Base-by-base conservation (phyloP, 2,888 invertebrate species). In the Melanchra persicariae region DNA sequence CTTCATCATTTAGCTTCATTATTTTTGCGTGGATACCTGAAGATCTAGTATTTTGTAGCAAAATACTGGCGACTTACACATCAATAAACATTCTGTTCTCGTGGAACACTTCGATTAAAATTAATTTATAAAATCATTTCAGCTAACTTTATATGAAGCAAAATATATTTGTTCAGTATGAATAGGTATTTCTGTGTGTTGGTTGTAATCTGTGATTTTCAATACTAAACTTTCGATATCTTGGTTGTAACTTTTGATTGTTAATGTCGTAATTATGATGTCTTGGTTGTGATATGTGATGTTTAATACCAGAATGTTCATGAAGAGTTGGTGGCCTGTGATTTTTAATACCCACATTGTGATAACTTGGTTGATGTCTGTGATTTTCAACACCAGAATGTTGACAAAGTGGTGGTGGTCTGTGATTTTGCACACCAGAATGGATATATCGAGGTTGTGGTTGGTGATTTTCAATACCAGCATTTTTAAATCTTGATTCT, bases 261-360 rank as follows among this genome's bases (percentile, higher is more conserved):
- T 43, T 10, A 8, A n/a, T 1, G 1, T 0, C 3, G 30, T 1
- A 43, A n/a, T n/a, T n/a, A n/a, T n/a, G n/a, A n/a, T n/a, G n/a
- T n/a, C n/a, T n/a, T n/a, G n/a, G 9, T 8, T 24, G 54, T 9
- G 7, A 6, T n/a, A 0, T 24, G 8, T 43, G 6, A 1, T 19
- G 22, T n/a, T 22, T 1, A 40, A 9, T 10, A 30, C 8, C 3
- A 24, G 34, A 24, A 26, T 17, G 26, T 22, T 6, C 4, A 12
- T 60, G 12, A 5, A 2, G 34, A 34, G n/a, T 0, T 34, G 0
- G n/a, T 37, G n/a, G 10, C 22, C 6, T 12, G n/a, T 55, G 34
- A 34, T 55, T 55, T n/a, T 34, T 5, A 12, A 6, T 7, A 55
- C n/a, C n/a, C 12, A 2, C 2, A 3, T 34, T 0, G 6, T n/a